phyloP scores from a whole-genome alignment of 1,140 invertebrate genomes.

The Hestina assimilis region DNA sequence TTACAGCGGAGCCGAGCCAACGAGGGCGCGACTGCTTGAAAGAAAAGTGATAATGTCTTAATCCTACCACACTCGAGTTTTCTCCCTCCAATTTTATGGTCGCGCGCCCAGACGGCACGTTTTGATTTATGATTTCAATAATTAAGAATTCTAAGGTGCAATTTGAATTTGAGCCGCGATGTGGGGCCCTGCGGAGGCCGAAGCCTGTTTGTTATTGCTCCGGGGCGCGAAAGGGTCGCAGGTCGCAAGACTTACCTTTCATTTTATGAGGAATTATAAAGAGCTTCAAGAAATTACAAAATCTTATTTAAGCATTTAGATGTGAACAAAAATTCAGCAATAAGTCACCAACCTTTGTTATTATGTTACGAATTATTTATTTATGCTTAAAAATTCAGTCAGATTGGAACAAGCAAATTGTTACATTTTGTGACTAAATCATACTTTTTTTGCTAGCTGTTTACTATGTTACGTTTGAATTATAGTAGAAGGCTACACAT shows the following conservation, averaged over 20 bases:
- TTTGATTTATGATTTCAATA: constrained; percentile 78
- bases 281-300: constrained; percentile 50
- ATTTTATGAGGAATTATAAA: constrained; percentile 59
- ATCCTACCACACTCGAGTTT: constrained; percentile 74
- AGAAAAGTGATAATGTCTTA: constrained; percentile 80
- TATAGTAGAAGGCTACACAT: constrained; percentile 17
- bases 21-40: constrained; percentile 69
- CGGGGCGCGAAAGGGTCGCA: constrained; percentile 59
- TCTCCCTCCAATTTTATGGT: constrained; percentile 72
- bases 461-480: background rate
- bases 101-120: constrained; percentile 72
- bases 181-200: constrained; percentile 56
- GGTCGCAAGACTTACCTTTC: constrained; percentile 54
- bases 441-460: background rate
- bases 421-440: no score
- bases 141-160: constrained; percentile 78
- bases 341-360: no score
- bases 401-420: no score
- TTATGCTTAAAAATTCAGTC: no score
- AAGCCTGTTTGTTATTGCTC: constrained; percentile 73
- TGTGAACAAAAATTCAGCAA: no score
- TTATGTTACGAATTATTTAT: no score
- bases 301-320: background rate
- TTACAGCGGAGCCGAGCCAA: constrained; percentile 69
- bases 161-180: constrained; percentile 74